Evolutionary conservation across 2,113 vertebrate genomes (phyloP).

Genomic region (Bagarius yarrelli): DNA sequence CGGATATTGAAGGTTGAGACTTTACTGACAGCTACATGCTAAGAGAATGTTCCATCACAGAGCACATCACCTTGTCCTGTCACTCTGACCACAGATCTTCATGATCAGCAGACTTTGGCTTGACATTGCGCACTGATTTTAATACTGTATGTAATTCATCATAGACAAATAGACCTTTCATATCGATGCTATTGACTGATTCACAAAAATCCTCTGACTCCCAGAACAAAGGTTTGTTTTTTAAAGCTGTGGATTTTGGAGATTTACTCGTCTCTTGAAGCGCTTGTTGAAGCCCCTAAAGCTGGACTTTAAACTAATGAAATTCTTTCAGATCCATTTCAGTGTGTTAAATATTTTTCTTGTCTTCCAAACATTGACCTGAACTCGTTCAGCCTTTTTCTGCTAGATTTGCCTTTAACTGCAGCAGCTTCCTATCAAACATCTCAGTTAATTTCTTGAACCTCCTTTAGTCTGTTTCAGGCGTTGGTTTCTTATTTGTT

Average conservation of each 20-base stretch:
- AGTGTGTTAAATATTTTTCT: not conserved
- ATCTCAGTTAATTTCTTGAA: not conserved
- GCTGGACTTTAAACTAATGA: not conserved
- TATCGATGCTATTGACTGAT: not conserved
- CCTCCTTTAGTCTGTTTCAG: not conserved
- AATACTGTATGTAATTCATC: not conserved
- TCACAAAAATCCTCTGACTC: not conserved
- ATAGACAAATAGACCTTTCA: not conserved
- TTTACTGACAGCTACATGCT: not conserved
- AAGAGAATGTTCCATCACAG: not conserved
- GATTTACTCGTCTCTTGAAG: not conserved
- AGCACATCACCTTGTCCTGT: not conserved
- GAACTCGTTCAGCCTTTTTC: not conserved
- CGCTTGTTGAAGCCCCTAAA: not conserved
- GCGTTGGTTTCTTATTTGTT: not conserved
- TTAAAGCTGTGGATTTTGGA: not conserved
- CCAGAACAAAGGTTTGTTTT: not conserved
- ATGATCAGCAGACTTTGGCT: not conserved
- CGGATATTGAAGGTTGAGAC: not conserved
- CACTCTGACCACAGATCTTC: not conserved
- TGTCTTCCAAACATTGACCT: not conserved
- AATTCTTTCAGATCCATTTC: not conserved
- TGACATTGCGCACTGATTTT: not conserved
- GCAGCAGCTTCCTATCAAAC: not conserved
- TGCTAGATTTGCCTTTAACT: not conserved